Percentiles rank a stretch among this genome's conserved stretches.
Conservation (phyloP, 2,113 vertebrate species). For the Mustela nigripes region DNA sequence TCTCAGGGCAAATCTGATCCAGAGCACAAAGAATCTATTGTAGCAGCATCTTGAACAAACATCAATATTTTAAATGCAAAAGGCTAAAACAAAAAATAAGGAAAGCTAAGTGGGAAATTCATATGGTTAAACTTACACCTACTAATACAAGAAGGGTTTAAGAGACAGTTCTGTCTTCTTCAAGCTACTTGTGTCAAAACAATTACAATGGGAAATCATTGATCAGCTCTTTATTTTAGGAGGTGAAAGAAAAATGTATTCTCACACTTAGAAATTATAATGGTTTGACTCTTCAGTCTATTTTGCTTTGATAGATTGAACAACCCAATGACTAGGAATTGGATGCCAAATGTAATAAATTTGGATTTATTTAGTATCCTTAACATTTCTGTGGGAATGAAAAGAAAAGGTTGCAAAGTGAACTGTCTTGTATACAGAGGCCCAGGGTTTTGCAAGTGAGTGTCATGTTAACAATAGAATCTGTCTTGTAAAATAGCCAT, state of each 20-base stretch:
- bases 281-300: slow-evolving; percentile 38
- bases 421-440: slow-evolving; percentile 42
- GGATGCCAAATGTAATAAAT: slow-evolving; percentile 66
- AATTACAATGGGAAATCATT: neutral
- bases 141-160: neutral
- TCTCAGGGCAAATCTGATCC: neutral
- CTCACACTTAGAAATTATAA: neutral
- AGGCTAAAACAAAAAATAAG: neutral
- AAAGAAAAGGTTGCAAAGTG: slow-evolving; percentile 40
- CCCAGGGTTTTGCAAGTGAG: slow-evolving; percentile 67
- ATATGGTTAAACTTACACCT: neutral
- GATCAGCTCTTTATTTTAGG: neutral
- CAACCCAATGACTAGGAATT: slow-evolving; percentile 58
- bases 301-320: slow-evolving; percentile 36
- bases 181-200: neutral
- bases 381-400: slow-evolving; percentile 56
- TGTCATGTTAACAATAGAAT: slow-evolving; percentile 79
- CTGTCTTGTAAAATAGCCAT: slow-evolving; percentile 81
- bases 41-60: neutral
- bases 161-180: neutral
- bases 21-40: neutral
- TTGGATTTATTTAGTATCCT: slow-evolving; percentile 69
- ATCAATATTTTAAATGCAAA: slow-evolving; percentile 18
- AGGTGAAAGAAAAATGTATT: neutral
- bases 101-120: neutral